A percentile compares a stretch with the other conserved stretches of the same genome.
phyloP scores from a whole-genome alignment of 2,888 invertebrate species.

The Cynaeus angustus region DNA sequence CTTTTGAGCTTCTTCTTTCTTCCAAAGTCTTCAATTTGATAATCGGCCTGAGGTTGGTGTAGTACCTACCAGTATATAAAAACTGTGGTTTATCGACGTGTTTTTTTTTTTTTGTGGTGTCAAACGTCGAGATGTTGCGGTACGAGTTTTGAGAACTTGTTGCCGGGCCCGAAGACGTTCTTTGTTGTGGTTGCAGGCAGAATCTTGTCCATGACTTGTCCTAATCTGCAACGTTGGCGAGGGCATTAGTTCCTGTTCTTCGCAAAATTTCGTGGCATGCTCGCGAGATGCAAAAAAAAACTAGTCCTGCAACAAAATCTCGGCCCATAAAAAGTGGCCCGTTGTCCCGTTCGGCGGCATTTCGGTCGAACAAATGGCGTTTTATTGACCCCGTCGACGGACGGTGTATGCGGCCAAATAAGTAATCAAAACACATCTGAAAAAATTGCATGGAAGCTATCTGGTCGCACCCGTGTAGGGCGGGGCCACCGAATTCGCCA shows the following conservation, averaged over 20 bases:
- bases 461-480: conserved; percentile 28
- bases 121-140: conserved; percentile 1
- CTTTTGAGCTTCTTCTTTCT: too few relatives aligned
- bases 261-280: conserved; percentile 37
- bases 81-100: not conserved
- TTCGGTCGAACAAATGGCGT: conserved; percentile 41
- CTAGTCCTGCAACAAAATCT: conserved; percentile 49
- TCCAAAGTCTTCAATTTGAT: too few relatives aligned
- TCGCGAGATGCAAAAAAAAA: conserved; percentile 46
- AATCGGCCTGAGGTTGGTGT: too few relatives aligned
- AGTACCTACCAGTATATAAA: too few relatives aligned
- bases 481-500: conserved; percentile 35
- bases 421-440: conserved; percentile 25
- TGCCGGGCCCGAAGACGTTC: conserved; percentile 6
- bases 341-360: conserved; percentile 43
- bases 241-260: conserved; percentile 39
- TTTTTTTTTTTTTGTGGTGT: not conserved
- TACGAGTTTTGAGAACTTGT: conserved; percentile 13
- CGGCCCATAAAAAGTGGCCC: conserved; percentile 44
- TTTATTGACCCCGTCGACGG: conserved; percentile 45
- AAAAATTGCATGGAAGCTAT: conserved; percentile 41
- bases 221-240: conserved; percentile 36
- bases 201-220: conserved; percentile 24
- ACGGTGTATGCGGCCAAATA: conserved; percentile 18
- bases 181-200: conserved; percentile 32